phyloP scores from a whole-genome alignment of 2,113 vertebrate species.

The Alethe diademata region DNA sequence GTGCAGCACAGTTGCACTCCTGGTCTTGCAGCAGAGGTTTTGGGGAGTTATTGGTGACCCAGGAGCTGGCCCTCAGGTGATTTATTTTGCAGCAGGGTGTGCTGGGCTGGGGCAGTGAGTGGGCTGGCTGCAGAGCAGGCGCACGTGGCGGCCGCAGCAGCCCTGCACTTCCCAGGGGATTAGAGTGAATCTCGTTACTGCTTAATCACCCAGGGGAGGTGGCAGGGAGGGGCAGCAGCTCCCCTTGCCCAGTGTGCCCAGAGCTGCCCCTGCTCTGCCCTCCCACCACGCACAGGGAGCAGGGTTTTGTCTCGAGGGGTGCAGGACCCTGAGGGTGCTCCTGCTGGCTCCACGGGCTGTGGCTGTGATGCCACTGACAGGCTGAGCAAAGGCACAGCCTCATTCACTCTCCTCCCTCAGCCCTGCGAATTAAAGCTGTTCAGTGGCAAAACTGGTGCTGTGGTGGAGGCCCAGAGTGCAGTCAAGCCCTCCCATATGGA shows the following conservation, averaged over 20 bases:
- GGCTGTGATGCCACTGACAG: fast-evolving
- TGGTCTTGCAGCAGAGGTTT: neutral
- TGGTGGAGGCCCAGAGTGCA: neutral
- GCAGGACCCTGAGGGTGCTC: neutral
- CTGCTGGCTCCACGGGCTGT: fast-evolving
- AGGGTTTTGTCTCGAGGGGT: fast-evolving
- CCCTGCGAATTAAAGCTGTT: neutral
- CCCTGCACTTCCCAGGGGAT: neutral
- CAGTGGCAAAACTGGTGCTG: neutral
- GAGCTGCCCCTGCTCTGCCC: neutral
- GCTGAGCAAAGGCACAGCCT: neutral
- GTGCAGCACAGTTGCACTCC: neutral
- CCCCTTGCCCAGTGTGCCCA: fast-evolving
- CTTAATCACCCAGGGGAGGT: neutral
- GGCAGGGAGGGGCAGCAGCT: neutral
- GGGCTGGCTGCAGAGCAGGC: fast-evolving
- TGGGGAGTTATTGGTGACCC: neutral
- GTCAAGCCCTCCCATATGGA: neutral
- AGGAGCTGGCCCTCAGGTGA: neutral
- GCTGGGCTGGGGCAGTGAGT: fast-evolving
- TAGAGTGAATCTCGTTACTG: conserved; percentile 47
- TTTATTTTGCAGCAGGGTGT: fast-evolving
- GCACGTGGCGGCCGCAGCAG: neutral
- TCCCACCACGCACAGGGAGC: fast-evolving
- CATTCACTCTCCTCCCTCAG: neutral